Base-by-base conservation (phyloP, 2,888 invertebrate genomes). In the Ecliptopera silaceata region DNA sequence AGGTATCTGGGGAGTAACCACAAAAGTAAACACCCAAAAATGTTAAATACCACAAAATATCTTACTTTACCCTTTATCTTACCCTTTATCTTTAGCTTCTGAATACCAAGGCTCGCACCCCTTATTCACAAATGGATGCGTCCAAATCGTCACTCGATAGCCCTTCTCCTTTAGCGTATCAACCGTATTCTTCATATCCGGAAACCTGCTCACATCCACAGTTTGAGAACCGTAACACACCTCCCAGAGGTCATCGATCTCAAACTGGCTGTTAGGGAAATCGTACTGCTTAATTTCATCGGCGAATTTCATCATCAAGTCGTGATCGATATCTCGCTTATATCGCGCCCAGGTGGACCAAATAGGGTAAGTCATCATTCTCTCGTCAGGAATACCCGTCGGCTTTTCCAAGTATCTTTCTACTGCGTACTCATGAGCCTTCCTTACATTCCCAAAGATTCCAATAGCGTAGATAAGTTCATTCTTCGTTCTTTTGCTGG, bases 311-410 rank as follows among this genome's bases (percentile, higher is more conserved):
- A 89, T 44, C 0, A 94, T 88, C 0, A 82, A 76, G 0, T 79
- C 70, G 61, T 94, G 92, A 63, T 92, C 91, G 0, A 95, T 88
- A 10, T 87, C 71, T 0, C 81, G 74, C 56, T 93, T 92, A 72
- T 93, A 94, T 36, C 89, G 78, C 0, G 94, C 94, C 93, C 94
- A 93, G 0, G 94, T 94, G 0, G 94, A 94, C 94, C 94, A 95
- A 62, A 95, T 92, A 0, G 95, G 95, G 56, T 92, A 83, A 4
- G 79, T 79, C 4, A 94, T 88, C 86, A 94, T 92, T 13, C 80
- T 72, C 34, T 88, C 80, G 68, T 93, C 92, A 0, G 93, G 95
- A 22, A 92, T 79, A 0, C 86, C 92, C 0, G 75, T 78, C 0
- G 95, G 94, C 65, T 92, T 92, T 0, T 90, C 86, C 38, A 95